Conservation (phyloP, 1,140 invertebrate genomes). For the Aphaenogaster rudis region DNA sequence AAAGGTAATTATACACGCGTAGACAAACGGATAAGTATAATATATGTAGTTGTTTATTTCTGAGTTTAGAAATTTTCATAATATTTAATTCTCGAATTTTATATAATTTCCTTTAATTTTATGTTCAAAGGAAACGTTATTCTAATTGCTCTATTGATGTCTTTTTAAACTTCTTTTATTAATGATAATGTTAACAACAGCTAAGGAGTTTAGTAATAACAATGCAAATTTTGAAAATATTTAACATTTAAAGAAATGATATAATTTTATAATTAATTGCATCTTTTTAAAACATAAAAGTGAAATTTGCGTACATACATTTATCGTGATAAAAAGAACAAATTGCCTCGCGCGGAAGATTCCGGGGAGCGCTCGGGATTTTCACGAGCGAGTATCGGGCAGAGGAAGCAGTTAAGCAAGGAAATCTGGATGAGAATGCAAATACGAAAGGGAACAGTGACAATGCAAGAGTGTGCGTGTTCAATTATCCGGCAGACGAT, state of each 20-base stretch:
- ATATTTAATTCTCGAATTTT: not conserved
- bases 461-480: not conserved
- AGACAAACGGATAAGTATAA: not conserved
- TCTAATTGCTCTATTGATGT: not conserved
- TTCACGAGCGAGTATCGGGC: not conserved
- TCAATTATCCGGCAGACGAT: constrained; percentile 65
- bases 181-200: constrained; percentile 5
- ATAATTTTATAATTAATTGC: not conserved
- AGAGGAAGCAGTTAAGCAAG: constrained; percentile 7
- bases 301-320: not conserved
- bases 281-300: not conserved
- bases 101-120: not conserved
- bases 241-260: not conserved
- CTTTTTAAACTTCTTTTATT: not conserved
- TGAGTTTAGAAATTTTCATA: not conserved
- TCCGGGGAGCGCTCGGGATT: not conserved
- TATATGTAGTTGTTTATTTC: not conserved
- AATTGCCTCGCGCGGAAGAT: not conserved
- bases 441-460: not conserved
- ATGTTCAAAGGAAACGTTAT: not conserved
- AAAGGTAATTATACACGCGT: not conserved
- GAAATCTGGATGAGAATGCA: constrained; percentile 36
- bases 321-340: not conserved
- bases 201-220: not conserved
- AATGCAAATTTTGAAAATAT: not conserved